phyloP scores from a whole-genome alignment of 2,113 vertebrate species.

The Aegithalos caudatus region DNA sequence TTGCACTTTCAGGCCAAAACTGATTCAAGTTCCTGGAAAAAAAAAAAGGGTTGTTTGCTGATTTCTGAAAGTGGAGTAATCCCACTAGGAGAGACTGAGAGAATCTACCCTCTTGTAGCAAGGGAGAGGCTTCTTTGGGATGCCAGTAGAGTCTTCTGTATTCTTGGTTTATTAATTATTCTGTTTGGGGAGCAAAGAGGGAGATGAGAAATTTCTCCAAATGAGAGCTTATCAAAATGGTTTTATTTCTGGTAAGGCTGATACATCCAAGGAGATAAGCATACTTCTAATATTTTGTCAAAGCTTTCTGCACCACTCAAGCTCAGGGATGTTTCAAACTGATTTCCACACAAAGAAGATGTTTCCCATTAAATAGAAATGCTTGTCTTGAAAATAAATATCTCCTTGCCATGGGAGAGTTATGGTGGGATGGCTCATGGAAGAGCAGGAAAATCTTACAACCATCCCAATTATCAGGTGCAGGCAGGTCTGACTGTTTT shows the following conservation, averaged over 20 bases:
- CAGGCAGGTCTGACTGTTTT: neutral
- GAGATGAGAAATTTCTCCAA: neutral
- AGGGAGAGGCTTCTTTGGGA: neutral
- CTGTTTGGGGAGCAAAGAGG: neutral
- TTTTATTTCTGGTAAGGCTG: neutral
- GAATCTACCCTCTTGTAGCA: neutral
- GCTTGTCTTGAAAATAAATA: neutral
- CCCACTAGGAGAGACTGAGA: neutral
- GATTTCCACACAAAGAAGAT: neutral
- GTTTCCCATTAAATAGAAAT: neutral
- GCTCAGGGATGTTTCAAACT: neutral
- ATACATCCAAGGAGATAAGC: neutral
- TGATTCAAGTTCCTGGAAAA: neutral
- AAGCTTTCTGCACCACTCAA: neutral
- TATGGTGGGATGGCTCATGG: neutral
- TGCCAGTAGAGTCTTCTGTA: neutral
- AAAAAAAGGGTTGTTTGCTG: neutral
- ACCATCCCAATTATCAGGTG: neutral
- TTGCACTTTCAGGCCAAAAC: neutral
- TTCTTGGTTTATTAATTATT: conserved; percentile 8
- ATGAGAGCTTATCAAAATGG: neutral
- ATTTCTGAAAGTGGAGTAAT: neutral
- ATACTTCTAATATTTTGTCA: neutral
- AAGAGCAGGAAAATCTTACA: neutral
- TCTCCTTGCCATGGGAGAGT: neutral